Conservation (phyloP, 37 sponge, comb jelly and placozoan species). For the Petrosia ficiformis region DNA sequence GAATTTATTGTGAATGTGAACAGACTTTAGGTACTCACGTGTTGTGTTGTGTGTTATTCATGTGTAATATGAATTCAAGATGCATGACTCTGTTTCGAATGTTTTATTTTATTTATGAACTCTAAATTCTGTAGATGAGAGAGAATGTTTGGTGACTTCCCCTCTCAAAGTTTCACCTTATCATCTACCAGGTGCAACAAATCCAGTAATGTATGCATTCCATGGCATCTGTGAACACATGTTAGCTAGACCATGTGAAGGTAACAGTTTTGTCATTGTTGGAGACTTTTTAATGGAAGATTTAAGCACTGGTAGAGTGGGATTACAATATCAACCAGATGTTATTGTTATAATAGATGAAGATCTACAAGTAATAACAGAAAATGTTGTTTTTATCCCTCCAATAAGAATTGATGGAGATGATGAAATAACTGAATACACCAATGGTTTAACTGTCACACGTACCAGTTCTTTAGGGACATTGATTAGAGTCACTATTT, state of each 20-base stretch:
- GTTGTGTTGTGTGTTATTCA: too few relatives aligned
- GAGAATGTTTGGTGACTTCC: conserved; percentile 15
- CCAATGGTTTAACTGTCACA: not conserved
- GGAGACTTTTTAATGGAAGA: conserved; percentile 31
- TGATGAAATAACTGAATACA: not conserved
- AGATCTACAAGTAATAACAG: not conserved
- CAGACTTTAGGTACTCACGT: too few relatives aligned
- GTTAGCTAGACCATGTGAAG: conserved; percentile 19
- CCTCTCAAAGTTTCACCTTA: conserved; percentile 19
- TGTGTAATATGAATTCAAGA: too few relatives aligned
- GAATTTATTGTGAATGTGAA: too few relatives aligned
- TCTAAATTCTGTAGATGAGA: not conserved
- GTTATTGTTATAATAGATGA: conserved; percentile 20
- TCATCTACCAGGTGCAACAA: not conserved
- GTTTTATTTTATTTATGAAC: too few relatives aligned
- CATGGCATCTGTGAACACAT: conserved; percentile 46
- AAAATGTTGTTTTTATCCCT: not conserved
- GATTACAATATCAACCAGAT: not conserved
- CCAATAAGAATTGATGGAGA: too few relatives aligned
- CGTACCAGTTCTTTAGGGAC: too few relatives aligned
- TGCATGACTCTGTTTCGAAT: too few relatives aligned
- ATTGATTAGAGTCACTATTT: not conserved
- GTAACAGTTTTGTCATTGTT: conserved; percentile 12
- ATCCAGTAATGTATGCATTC: conserved; percentile 9
- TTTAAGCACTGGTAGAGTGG: conserved; percentile 34